Evolutionary conservation across 2,797 vertebrate species (phyloP), one percentile per base, ranked within the genome.

Genomic region (Pseudochromis fuscus): DNA sequence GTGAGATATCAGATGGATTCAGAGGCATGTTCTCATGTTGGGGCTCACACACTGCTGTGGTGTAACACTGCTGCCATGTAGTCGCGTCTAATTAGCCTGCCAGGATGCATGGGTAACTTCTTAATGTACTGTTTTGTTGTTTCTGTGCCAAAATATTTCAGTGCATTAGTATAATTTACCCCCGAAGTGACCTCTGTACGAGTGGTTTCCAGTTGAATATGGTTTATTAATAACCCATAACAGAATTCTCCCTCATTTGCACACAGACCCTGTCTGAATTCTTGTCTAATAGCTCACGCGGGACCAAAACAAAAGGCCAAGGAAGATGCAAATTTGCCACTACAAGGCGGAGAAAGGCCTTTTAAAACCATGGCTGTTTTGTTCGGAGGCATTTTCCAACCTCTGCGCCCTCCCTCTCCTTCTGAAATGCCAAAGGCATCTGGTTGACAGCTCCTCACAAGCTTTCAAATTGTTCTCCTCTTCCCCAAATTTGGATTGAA

Each of bases 401-500:
- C 87, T 79, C 84, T 86, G 74, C 86, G 66, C 84, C 81, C 86
- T 87, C 89, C 87, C 78, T 84, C 88, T 87, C 48, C 16, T 55
- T 90, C 85, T 77, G 72, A 93, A 92, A 94, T 94, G 90, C 87
- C 88, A 84, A 78, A 85, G 79, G 86, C 83, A 75, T 91, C 81
- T 87, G 84, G 77, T 75, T 63, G 69, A 77, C 56, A 40, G 65
- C 61, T 85, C 63, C 67, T 86, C 83, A 93, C 91, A 92, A 86
- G 82, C 85, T 86, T 82, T 81, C 84, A 89, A 81, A 93, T 89
- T 89, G 91, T 92, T 91, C 91, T 89, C 77, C 58, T 46, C 81
- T 84, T 70, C 60, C 72, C 76, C 72, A 75, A 90, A 86, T 87
- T 87, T 84, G 83, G 73, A 75, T 66, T 0, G 8, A 15, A 69